phyloP scores from a whole-genome alignment of 2,113 vertebrate genomes.

The Silurus meridionalis region DNA sequence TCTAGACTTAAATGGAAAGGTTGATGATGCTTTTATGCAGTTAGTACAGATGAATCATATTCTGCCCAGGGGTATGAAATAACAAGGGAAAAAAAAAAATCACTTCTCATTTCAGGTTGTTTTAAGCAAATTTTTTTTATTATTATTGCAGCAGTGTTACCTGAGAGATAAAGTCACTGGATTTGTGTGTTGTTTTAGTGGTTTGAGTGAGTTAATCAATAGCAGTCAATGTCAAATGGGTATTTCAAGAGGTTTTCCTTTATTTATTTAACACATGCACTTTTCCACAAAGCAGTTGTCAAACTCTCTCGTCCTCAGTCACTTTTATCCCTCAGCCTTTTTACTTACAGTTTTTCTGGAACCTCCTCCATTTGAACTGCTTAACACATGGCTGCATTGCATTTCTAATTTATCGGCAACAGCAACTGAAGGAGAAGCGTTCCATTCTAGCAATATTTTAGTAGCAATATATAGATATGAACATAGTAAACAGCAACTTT shows the following conservation, averaged over 20 bases:
- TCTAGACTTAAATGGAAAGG: background rate
- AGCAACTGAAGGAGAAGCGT: background rate
- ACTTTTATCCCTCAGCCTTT: background rate
- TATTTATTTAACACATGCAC: background rate
- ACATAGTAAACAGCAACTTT: background rate
- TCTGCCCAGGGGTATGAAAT: background rate
- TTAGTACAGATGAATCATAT: background rate
- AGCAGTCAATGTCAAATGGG: background rate
- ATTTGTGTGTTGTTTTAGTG: background rate
- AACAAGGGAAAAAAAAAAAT: background rate
- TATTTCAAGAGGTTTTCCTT: background rate
- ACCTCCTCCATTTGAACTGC: background rate
- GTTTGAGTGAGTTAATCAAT: background rate
- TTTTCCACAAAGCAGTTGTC: background rate
- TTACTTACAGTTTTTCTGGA: background rate
- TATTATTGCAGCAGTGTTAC: background rate
- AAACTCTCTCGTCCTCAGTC: background rate
- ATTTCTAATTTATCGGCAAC: background rate
- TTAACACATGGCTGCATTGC: background rate
- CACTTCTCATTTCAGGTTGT: background rate
- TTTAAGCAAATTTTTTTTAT: background rate
- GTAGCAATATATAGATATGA: background rate
- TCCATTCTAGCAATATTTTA: background rate
- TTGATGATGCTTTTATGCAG: background rate
- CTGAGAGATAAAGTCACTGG: background rate